Conservation (phyloP, 2,113 vertebrate species). For the Grantiella picta region DNA sequence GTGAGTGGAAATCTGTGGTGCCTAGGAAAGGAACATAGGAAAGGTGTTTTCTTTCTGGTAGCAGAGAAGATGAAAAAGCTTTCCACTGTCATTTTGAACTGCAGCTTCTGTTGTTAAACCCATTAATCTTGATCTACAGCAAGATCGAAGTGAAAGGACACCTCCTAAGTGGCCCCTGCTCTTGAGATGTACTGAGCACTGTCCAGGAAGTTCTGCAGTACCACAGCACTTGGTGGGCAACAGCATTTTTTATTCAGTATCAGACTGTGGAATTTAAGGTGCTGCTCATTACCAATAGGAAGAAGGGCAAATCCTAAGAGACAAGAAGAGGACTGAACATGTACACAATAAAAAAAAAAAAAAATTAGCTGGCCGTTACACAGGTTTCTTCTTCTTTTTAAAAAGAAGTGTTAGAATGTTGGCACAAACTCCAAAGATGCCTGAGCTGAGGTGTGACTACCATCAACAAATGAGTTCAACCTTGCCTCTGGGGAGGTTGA, state of each 20-base stretch:
- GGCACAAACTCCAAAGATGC: background rate
- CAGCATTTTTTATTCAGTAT: background rate
- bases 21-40: background rate
- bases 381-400: background rate
- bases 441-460: background rate
- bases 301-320: background rate
- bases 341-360: background rate
- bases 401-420: background rate
- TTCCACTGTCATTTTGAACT: background rate
- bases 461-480: background rate
- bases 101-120: background rate
- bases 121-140: background rate
- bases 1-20: background rate
- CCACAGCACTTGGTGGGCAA: background rate
- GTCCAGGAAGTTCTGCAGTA: background rate
- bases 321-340: background rate
- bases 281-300: background rate
- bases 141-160: background rate
- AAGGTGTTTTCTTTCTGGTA: accelerated
- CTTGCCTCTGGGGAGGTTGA: background rate
- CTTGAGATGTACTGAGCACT: background rate
- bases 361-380: background rate
- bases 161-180: background rate
- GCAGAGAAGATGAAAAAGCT: background rate
- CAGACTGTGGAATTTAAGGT: background rate